phyloP scores from a whole-genome alignment of 2,113 vertebrate genomes.

The Coptodon rendalli region DNA sequence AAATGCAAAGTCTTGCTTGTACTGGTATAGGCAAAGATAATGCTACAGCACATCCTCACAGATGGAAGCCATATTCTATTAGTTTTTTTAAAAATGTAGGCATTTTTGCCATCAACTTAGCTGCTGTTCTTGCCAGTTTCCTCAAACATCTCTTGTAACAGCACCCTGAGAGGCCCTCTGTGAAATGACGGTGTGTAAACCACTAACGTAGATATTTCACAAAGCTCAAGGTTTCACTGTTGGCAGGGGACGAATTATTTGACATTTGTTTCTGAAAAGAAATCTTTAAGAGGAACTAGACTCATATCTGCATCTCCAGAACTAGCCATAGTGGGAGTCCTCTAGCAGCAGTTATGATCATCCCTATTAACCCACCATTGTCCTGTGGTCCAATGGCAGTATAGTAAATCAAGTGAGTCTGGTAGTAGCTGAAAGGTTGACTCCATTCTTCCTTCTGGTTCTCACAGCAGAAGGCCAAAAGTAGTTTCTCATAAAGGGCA shows the following conservation, averaged over 20 bases:
- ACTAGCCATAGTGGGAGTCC: neutral
- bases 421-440: neutral
- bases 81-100: neutral
- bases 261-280: neutral
- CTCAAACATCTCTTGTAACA: neutral
- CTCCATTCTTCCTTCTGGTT: constrained; percentile 3
- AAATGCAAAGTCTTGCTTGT: neutral
- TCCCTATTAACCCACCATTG: neutral
- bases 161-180: neutral
- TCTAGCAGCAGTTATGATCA: neutral
- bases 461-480: neutral
- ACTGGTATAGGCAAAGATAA: neutral
- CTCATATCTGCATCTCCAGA: neutral
- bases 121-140: neutral
- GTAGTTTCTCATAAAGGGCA: constrained; percentile 13
- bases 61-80: neutral
- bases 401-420: neutral
- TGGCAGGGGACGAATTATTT: neutral
- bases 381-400: neutral
- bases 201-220: neutral
- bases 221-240: neutral
- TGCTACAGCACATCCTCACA: neutral
- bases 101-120: neutral
- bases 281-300: neutral
- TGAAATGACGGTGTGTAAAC: neutral